phyloP scores from a whole-genome alignment of 2,113 vertebrate species.

The Hypomesus transpacificus region DNA sequence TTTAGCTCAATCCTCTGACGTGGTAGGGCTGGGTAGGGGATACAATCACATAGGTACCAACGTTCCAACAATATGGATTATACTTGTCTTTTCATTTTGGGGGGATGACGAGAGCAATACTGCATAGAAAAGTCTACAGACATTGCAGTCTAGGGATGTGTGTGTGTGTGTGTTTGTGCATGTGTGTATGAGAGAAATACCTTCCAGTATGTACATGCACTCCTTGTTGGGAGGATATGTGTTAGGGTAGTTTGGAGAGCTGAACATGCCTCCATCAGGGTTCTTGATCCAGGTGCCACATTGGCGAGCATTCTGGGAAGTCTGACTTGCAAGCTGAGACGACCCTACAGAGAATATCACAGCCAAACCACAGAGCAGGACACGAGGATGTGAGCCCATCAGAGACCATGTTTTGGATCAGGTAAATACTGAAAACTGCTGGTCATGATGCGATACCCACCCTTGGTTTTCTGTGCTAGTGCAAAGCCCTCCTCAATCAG shows the following conservation, averaged over 20 bases:
- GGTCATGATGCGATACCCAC: constrained; percentile 59
- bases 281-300: constrained; percentile 89
- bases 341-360: constrained; percentile 32
- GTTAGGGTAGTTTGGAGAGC: constrained; percentile 91
- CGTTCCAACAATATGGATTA: background rate
- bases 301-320: constrained; percentile 75
- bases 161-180: background rate
- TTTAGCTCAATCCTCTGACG: constrained; percentile 89
- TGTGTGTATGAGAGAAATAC: constrained; percentile 61
- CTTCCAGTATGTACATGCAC: constrained; percentile 94
- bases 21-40: constrained; percentile 76
- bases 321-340: constrained; percentile 41
- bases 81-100: background rate
- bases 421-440: background rate
- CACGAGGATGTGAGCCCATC: background rate
- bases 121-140: too few relatives aligned
- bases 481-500: constrained; percentile 88
- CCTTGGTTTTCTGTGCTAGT: constrained; percentile 86
- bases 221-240: constrained; percentile 93
- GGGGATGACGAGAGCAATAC: too few relatives aligned
- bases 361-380: background rate
- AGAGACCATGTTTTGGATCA: background rate
- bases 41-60: background rate
- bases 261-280: constrained; percentile 88
- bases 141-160: background rate